A percentile compares a stretch with the other conserved stretches of the same genome.
Evolutionary conservation across 2,797 vertebrate species (phyloP).

Genomic region (Smutsia gigantea): DNA sequence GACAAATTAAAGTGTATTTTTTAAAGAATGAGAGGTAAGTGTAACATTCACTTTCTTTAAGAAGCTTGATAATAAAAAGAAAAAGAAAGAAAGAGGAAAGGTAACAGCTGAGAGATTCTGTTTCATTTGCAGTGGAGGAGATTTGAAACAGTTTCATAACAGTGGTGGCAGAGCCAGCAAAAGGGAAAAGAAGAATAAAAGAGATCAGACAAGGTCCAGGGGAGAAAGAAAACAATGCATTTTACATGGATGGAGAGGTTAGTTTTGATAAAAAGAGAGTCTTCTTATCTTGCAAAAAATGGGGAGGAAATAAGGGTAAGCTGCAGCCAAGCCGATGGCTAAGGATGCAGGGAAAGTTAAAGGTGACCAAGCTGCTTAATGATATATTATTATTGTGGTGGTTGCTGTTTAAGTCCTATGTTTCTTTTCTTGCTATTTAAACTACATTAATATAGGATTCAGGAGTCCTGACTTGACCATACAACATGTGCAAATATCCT

Average conservation of each 20-base stretch:
- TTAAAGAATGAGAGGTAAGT: background rate
- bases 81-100: background rate
- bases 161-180: background rate
- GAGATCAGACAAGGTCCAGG: background rate
- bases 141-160: background rate
- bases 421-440: constrained; percentile 19
- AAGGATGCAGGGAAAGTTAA: background rate
- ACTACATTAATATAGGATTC: background rate
- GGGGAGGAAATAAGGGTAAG: background rate
- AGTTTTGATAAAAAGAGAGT: background rate
- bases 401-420: background rate
- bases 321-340: background rate
- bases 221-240: background rate
- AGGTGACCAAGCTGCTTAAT: background rate
- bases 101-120: background rate
- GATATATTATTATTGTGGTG: background rate
- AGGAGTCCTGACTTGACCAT: background rate
- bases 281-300: background rate
- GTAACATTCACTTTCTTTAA: background rate
- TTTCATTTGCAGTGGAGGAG: background rate
- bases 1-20: constrained; percentile 4
- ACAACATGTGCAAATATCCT: background rate
- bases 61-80: background rate
- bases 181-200: background rate
- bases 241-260: background rate